Percentiles rank a stretch among this genome's conserved stretches.
Conservation (phyloP, 2,113 vertebrate genomes). For the Piaya cayana region DNA sequence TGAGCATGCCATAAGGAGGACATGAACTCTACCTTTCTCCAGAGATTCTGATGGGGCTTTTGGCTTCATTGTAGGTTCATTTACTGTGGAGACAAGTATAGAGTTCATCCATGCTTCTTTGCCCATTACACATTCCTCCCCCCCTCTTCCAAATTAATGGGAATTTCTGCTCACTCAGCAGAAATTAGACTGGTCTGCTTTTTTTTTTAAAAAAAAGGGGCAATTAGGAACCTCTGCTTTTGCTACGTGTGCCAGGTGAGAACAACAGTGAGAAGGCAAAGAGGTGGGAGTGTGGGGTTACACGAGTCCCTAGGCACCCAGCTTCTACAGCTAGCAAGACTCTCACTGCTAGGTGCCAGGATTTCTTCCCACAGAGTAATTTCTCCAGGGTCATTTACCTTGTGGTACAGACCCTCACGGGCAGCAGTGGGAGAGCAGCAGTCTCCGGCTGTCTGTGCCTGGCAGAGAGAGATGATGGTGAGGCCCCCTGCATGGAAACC, state of each 20-base stretch:
- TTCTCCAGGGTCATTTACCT: background rate
- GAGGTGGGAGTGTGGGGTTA: background rate
- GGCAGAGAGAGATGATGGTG: background rate
- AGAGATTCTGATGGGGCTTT: background rate
- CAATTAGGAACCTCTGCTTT: background rate
- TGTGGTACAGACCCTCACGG: rapidly evolving
- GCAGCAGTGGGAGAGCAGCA: background rate
- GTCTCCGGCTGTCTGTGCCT: background rate
- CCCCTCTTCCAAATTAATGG: background rate
- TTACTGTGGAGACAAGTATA: background rate
- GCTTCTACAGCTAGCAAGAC: background rate
- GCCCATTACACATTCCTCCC: background rate
- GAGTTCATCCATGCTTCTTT: background rate
- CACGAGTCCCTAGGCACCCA: background rate
- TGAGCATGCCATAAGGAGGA: background rate
- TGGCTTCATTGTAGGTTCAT: background rate
- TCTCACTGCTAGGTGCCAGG: background rate
- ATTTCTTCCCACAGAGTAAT: background rate
- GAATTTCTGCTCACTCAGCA: constrained; percentile 20
- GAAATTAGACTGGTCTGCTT: constrained; percentile 1
- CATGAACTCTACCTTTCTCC: background rate
- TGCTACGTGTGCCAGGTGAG: background rate
- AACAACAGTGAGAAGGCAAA: background rate
- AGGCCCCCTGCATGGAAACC: background rate
- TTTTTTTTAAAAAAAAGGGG: background rate